A percentile compares a stretch with the other conserved stretches of the same genome.
phyloP scores from a whole-genome alignment of 2,797 vertebrate genomes.

The Apodemus agrarius region DNA sequence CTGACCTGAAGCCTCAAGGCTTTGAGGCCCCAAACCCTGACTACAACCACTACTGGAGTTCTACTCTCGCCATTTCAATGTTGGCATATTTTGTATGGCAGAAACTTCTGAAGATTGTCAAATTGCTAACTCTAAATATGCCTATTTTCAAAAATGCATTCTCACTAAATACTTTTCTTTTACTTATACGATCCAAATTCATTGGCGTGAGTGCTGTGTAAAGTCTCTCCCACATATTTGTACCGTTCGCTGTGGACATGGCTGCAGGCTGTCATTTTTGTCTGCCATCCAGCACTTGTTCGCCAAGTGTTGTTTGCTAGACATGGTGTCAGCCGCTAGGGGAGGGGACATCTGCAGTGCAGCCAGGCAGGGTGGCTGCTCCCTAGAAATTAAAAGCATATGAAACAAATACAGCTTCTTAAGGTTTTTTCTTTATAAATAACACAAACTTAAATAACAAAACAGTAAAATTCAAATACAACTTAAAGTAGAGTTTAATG shows the following conservation, averaged over 20 bases:
- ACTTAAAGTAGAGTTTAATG: conserved; percentile 90
- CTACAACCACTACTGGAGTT: background rate
- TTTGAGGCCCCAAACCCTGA: background rate
- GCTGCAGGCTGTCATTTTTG: conserved; percentile 89
- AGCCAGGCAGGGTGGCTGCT: conserved; percentile 87
- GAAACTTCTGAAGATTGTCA: conserved; percentile 52
- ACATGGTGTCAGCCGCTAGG: conserved; percentile 84
- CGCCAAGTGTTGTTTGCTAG: conserved; percentile 85
- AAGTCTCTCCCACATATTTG: conserved; percentile 83
- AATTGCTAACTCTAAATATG: conserved; percentile 12
- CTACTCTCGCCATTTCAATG: background rate
- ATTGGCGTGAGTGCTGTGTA: conserved; percentile 70
- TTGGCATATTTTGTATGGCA: conserved; percentile 13
- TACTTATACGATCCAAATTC: conserved; percentile 68
- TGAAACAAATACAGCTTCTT: conserved; percentile 89
- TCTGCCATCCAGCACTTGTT: conserved; percentile 88
- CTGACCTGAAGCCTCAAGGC: background rate
- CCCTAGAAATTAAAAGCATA: conserved; percentile 90
- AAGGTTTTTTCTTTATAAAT: conserved; percentile 91
- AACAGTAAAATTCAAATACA: conserved; percentile 91
- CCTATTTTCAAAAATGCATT: conserved; percentile 33
- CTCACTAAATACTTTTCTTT: conserved; percentile 63
- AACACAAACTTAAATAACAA: conserved; percentile 93
- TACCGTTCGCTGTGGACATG: conserved; percentile 81
- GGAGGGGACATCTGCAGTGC: conserved; percentile 75